Percentiles rank a stretch among this genome's conserved stretches.
phyloP scores from a whole-genome alignment of 2,888 invertebrate species.

The Cheilosia vulpina region DNA sequence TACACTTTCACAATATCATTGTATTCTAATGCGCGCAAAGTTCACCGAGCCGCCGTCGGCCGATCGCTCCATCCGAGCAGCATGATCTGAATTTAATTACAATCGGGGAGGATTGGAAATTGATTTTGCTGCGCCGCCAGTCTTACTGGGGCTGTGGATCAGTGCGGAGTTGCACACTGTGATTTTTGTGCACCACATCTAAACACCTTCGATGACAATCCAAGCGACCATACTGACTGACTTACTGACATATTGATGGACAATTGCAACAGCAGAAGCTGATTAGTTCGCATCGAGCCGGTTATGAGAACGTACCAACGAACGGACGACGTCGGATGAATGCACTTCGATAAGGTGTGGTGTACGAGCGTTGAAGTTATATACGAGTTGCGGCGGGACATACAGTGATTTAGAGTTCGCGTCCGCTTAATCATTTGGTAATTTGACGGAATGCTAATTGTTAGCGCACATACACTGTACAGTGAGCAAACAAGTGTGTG shows the following conservation, averaged over 20 bases:
- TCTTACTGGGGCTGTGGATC: slow-evolving; percentile 43
- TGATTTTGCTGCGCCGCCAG: slow-evolving; percentile 40
- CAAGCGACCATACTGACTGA: slow-evolving; percentile 11
- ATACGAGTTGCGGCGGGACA: slow-evolving; percentile 47
- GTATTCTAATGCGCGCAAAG: slow-evolving; percentile 69
- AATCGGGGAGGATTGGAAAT: slow-evolving; percentile 55
- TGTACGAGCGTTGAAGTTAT: not conserved
- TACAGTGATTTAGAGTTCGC: slow-evolving; percentile 47
- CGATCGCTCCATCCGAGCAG: slow-evolving; percentile 38
- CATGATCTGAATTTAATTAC: slow-evolving; percentile 75
- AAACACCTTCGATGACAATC: slow-evolving; percentile 63
- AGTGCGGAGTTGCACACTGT: slow-evolving; percentile 35
- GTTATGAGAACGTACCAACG: slow-evolving; percentile 61
- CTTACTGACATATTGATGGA: slow-evolving; percentile 53
- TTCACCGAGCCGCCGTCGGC: slow-evolving; percentile 23
- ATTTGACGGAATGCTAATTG: slow-evolving; percentile 67
- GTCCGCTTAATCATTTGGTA: slow-evolving; percentile 54
- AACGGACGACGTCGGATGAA: slow-evolving; percentile 22
- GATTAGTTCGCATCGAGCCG: slow-evolving; percentile 69
- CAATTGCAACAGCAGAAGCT: slow-evolving; percentile 64
- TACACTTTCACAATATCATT: slow-evolving; percentile 68
- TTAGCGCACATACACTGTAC: slow-evolving; percentile 49
- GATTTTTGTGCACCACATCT: slow-evolving; percentile 10
- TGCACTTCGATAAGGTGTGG: slow-evolving; percentile 40
- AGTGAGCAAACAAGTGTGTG: slow-evolving; percentile 43